phyloP scores from a whole-genome alignment of 53 echinoderm and acorn worm genomes.

The Holothuria scabra region DNA sequence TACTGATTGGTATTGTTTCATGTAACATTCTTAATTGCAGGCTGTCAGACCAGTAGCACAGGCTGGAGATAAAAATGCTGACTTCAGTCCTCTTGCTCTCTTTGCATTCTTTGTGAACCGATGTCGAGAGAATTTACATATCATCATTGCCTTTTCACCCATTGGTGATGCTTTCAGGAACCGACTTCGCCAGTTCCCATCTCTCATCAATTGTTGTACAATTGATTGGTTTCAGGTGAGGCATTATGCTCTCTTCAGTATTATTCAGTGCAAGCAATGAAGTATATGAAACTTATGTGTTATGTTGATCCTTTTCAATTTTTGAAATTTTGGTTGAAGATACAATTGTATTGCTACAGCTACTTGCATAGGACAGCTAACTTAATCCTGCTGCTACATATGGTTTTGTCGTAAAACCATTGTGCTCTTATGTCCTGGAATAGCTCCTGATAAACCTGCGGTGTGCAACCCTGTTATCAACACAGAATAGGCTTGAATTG shows the following conservation, averaged over 20 bases:
- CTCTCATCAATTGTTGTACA: slow-evolving; percentile 98
- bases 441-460: no score
- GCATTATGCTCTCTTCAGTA: neutral
- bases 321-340: no score
- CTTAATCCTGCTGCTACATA: no score
- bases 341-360: no score
- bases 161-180: slow-evolving; percentile 99
- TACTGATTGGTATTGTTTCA: no score
- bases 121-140: slow-evolving; percentile 92
- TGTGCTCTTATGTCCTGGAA: no score
- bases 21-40: slow-evolving; percentile 34
- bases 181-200: slow-evolving; percentile 97
- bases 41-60: slow-evolving; percentile 97
- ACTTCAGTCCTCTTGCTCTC: slow-evolving; percentile 96
- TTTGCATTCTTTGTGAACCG: slow-evolving; percentile 99
- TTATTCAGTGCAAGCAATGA: neutral
- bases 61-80: slow-evolving; percentile 98
- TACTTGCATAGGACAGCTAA: no score
- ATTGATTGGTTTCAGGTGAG: slow-evolving; percentile 98
- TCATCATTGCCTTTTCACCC: slow-evolving; percentile 98
- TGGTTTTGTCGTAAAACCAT: no score
- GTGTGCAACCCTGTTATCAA: no score
- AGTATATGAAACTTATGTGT: no score
- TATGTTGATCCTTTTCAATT: no score
- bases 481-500: no score